Percentiles rank a stretch among this genome's conserved stretches.
These are phyloP conservation scores for Neotoma lepida DNA, from an alignment of 2,113 vertebrate genomes.

Conservation along the genomic window DNA sequence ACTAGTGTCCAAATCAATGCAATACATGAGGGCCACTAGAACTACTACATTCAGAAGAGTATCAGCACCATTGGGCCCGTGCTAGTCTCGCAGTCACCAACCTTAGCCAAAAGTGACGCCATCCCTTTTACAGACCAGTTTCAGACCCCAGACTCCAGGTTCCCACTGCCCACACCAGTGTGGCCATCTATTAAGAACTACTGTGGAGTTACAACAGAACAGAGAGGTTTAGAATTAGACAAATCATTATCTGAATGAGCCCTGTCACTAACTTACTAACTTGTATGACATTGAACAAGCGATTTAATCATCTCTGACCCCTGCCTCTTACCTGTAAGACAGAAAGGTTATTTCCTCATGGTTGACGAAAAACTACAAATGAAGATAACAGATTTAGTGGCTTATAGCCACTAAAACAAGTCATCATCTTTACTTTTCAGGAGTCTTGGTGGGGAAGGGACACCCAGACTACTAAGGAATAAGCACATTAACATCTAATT, in stretches of 20 bases:
- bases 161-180: not conserved
- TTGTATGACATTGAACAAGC: not conserved
- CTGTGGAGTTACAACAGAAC: not conserved
- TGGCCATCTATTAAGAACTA: not conserved
- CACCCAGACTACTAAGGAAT: not conserved
- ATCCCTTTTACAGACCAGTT: not conserved
- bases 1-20: not conserved
- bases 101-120: not conserved
- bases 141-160: not conserved
- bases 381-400: not conserved
- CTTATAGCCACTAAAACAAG: not conserved
- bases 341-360: slow-evolving; percentile 11
- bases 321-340: slow-evolving; percentile 25
- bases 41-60: not conserved
- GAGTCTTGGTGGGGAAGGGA: not conserved
- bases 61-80: not conserved
- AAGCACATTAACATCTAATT: not conserved
- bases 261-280: not conserved
- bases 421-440: slow-evolving; percentile 10
- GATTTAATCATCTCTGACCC: not conserved
- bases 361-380: not conserved
- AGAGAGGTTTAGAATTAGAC: slow-evolving; percentile 12
- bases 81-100: not conserved
- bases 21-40: not conserved
- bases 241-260: not conserved